These are phyloP conservation scores for Chiloscyllium plagiosum DNA, from an alignment of 2,113 vertebrate genomes.

Conservation along the genomic window DNA sequence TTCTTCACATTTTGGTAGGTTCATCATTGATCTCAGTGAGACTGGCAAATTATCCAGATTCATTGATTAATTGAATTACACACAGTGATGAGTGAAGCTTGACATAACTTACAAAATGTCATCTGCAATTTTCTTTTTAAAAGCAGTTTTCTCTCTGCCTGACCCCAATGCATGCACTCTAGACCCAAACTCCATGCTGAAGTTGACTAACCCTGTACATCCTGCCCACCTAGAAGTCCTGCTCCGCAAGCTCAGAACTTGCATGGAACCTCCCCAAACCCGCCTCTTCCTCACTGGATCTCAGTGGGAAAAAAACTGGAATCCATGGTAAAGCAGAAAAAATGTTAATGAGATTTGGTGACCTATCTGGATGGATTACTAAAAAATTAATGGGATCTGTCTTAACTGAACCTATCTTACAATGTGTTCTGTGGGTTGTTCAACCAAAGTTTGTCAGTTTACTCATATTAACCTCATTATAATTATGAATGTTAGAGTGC, in stretches of 20 bases:
- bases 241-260: neutral
- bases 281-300: too few relatives aligned
- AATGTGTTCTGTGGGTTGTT: too few relatives aligned
- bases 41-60: neutral
- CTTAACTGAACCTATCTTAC: too few relatives aligned
- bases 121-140: neutral
- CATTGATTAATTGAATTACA: neutral
- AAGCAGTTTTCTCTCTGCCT: neutral
- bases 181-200: neutral
- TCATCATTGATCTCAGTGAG: neutral
- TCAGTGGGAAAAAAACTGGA: too few relatives aligned
- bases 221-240: neutral
- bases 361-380: too few relatives aligned
- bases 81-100: neutral
- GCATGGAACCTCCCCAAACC: neutral
- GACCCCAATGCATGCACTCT: neutral
- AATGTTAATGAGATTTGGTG: too few relatives aligned
- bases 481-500: too few relatives aligned
- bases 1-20: neutral
- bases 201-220: neutral
- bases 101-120: neutral
- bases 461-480: too few relatives aligned
- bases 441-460: too few relatives aligned
- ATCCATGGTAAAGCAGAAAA: too few relatives aligned
- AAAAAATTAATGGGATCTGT: too few relatives aligned